Base-by-base conservation (phyloP, 2,888 invertebrate genomes). In the Tetrapedia diversipes region DNA sequence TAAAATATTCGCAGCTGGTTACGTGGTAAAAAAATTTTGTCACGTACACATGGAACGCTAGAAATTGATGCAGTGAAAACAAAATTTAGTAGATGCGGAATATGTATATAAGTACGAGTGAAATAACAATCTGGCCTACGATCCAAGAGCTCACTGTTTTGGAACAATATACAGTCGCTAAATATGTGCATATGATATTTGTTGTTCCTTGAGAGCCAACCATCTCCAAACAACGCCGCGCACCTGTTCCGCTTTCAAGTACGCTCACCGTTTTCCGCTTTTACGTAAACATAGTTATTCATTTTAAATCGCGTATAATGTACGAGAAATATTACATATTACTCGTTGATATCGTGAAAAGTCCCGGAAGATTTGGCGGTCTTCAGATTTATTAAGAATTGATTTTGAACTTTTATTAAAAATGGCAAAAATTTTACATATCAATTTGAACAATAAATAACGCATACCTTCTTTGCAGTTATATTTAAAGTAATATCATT, bases 151-250 rank as follows among this genome's bases (percentile, higher is more conserved):
- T 82, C 83, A 83, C 83, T 85, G 84, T 86, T 88, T 87, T 86
- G 84, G 84, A 86, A 88, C 87, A 87, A 87, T 86, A 87, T 80
- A 76, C 75, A 68, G 56, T 69, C 60, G 74, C 83, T 84, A 86
- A 89, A 88, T 87, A 88, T 89, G 88, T 87, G 83, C 87, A 89
- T 88, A 87, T 82, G 81, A 81, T 85, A 86, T 86, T 82, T 83
- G 74, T 69, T 80, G 79, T 76, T 83, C 63, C 81, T 83, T 81
- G 84, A 83, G 80, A 80, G 72, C 64, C 63, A 57, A 79, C 68
- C 77, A 81, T 84, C 86, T 83, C 71, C 81, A 79, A 86, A 86
- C 83, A 85, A 85, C 75, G 75, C 56, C 60, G 79, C 63, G 71
- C 81, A 85, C 79, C 75, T 75, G 78, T 81, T 81, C 77, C 77